Conservation (phyloP, 2,113 vertebrate genomes). For the Glareola pratincola region DNA sequence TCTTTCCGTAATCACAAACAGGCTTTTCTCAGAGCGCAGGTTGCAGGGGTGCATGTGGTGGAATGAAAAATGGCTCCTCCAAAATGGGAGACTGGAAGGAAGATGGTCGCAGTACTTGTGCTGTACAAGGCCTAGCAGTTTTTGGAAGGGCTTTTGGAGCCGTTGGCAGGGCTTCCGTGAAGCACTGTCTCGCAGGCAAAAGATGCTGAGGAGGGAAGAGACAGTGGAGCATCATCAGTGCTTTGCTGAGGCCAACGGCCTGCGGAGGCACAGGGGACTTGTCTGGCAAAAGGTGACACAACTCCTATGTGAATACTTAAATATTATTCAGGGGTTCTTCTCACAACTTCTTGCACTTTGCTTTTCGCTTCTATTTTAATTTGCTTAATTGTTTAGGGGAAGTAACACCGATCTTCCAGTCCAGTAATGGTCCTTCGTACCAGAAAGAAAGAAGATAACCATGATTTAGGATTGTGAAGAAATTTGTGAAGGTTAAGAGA, state of each 20-base stretch:
- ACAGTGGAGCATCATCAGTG: neutral
- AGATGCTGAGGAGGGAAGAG: neutral
- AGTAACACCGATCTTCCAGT: neutral
- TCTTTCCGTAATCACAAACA: neutral
- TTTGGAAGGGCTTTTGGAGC: neutral
- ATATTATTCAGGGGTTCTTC: neutral
- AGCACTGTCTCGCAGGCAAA: neutral
- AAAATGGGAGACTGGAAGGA: neutral
- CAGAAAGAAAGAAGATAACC: neutral
- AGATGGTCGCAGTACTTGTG: neutral
- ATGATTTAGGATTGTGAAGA: neutral
- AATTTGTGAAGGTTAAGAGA: neutral
- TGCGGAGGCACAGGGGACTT: neutral
- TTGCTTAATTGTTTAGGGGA: neutral
- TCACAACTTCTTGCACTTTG: neutral
- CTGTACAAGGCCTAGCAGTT: neutral
- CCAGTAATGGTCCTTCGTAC: neutral
- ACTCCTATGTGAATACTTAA: neutral
- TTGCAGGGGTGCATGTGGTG: neutral
- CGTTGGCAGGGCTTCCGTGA: neutral
- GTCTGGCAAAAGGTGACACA: neutral
- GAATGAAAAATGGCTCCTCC: neutral
- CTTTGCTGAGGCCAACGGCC: neutral
- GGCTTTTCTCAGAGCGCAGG: neutral
- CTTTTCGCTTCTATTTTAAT: neutral